Evolutionary conservation across 30 jellyfish, hydroid and myxozoan genomes (phyloP).

Genomic region (Turritopsis rubra): DNA sequence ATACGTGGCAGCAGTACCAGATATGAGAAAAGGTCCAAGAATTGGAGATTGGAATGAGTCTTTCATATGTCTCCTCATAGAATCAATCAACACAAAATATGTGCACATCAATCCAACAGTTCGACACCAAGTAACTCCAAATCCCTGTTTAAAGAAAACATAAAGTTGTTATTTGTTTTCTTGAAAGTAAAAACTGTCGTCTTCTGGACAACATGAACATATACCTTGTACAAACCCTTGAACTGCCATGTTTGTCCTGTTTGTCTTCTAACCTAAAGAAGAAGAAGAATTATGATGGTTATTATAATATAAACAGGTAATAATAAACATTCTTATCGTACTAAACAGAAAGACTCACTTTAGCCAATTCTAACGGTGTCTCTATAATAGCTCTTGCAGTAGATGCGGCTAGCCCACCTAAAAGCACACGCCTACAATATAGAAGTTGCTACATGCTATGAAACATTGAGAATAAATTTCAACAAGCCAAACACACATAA

Average conservation of each 20-base stretch:
- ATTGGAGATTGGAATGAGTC: slow-evolving; percentile 59
- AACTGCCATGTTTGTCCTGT: slow-evolving; percentile 87
- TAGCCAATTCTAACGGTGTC: slow-evolving; percentile 83
- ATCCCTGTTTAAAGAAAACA: slow-evolving; percentile 45
- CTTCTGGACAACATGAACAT: neutral
- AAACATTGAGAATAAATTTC: too few relatives aligned
- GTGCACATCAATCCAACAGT: slow-evolving; percentile 79
- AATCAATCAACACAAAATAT: slow-evolving; percentile 59
- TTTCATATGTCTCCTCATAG: slow-evolving; percentile 68
- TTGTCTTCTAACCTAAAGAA: slow-evolving; percentile 60
- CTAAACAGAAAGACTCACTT: slow-evolving; percentile 30
- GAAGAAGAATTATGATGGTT: neutral
- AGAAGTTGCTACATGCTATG: neutral
- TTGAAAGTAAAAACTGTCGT: neutral
- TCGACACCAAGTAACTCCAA: slow-evolving; percentile 75
- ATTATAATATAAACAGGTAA: slow-evolving; percentile 8
- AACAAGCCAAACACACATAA: too few relatives aligned
- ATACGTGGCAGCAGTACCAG: slow-evolving; percentile 92
- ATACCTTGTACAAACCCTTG: slow-evolving; percentile 67
- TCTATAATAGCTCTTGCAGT: slow-evolving; percentile 85
- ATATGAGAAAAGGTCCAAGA: slow-evolving; percentile 72
- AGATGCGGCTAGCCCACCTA: slow-evolving; percentile 91
- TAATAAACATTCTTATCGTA: neutral
- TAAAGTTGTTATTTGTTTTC: too few relatives aligned
- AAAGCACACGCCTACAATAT: slow-evolving; percentile 64